Evolutionary conservation across 2,797 vertebrate genomes (phyloP).

Genomic region (Eulemur mongoz): DNA sequence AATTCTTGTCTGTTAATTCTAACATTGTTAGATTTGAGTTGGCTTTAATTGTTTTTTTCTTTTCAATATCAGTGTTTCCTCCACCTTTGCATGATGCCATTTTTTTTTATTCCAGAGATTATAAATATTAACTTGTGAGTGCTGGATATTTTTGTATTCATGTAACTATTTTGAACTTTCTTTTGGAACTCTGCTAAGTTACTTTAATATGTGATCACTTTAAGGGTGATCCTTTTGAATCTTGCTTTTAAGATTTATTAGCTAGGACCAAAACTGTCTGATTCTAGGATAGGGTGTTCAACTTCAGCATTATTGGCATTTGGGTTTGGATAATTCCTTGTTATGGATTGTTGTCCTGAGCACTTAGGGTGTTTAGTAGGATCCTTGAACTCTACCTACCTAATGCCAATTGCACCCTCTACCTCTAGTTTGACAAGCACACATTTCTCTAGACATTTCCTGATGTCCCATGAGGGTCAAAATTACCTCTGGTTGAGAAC

Average conservation of each 20-base stretch:
- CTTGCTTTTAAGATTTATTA: neutral
- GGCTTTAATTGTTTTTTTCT: neutral
- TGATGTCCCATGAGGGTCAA: neutral
- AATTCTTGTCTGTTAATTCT: neutral
- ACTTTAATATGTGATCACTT: neutral
- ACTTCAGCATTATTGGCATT: neutral
- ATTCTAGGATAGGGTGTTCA: neutral
- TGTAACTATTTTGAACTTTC: neutral
- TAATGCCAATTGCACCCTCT: neutral
- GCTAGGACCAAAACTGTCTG: neutral
- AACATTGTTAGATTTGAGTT: neutral
- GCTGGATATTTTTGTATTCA: neutral
- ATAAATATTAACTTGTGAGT: neutral
- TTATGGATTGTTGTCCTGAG: neutral
- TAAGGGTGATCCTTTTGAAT: neutral
- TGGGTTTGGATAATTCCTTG: neutral
- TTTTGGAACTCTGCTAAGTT: neutral
- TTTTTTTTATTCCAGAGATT: neutral
- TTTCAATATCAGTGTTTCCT: neutral
- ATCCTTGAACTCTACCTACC: neutral
- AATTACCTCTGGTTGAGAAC: neutral
- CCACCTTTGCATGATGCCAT: neutral
- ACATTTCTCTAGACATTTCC: neutral
- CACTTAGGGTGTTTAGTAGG: neutral
- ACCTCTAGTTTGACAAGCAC: neutral